These are phyloP conservation scores for Drosophila ustulata DNA, from an alignment of 2,888 invertebrate species.

Conservation along the genomic window DNA sequence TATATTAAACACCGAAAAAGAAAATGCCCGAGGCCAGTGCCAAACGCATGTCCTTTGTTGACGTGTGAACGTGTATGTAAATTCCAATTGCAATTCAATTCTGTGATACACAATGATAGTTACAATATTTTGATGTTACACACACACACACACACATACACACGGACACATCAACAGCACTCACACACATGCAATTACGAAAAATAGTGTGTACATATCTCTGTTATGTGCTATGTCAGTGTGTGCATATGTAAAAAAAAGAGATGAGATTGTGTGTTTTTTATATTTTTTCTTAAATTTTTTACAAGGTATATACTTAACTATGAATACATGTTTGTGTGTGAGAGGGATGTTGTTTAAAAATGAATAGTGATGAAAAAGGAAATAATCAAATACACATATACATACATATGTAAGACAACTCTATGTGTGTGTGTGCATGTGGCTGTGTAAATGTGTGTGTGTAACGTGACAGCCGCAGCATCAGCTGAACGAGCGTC, in stretches of 20 bases:
- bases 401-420: constrained; percentile 19
- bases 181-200: constrained; percentile 40
- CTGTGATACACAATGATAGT: constrained; percentile 38
- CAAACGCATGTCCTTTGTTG: constrained; percentile 69
- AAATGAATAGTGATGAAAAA: constrained; percentile 37
- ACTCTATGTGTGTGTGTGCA: constrained; percentile 11
- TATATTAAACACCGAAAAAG: constrained; percentile 41
- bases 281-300: constrained; percentile 35
- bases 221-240: constrained; percentile 12
- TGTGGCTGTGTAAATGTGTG: constrained; percentile 12
- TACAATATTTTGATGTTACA: constrained; percentile 47
- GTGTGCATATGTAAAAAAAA: constrained; percentile 23
- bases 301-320: constrained; percentile 21
- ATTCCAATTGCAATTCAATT: constrained; percentile 16
- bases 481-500: constrained; percentile 58
- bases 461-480: constrained; percentile 57
- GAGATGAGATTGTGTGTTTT: constrained; percentile 18
- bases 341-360: constrained; percentile 45
- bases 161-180: too few species aligned
- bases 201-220: constrained; percentile 53
- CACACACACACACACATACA: constrained; percentile 37
- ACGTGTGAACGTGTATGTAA: constrained; percentile 59
- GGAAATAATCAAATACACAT: constrained; percentile 34
- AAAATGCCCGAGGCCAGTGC: constrained; percentile 66
- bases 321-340: constrained; percentile 8